Evolutionary conservation across 2,888 invertebrate genomes (phyloP), one percentile per base, ranked within the genome.

Genomic region (Harpalus rufipes): DNA sequence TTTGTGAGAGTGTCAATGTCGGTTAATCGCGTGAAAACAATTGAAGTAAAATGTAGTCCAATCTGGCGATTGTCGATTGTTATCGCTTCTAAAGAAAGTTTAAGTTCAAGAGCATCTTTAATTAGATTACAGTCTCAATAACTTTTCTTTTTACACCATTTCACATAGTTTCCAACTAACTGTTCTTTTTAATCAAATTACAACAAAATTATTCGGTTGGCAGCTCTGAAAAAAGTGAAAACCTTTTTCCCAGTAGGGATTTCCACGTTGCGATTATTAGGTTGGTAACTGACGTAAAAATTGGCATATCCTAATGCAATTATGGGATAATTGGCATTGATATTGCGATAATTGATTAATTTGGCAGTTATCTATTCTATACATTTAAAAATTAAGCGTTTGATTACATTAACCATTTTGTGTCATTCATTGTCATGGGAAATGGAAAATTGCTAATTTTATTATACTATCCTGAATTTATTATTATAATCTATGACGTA

Each of bases 341-440:
- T 68, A 68, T 68, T 68, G 39, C 21, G 32, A 32, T 68, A 68
- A 68, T 68, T 68, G 32, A 68, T 68, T 74, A 44, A 74, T 74
- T 44, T 74, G 72, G 44, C 44, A 74, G 72, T 21, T 44, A 44
- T 18, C 72, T 74, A 74, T 74, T 74, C 44, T 74, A 10, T 74
- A 74, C 72, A 74, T 74, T 74, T 74, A 74, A 74, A 74, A 74
- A 74, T 74, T 74, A 74, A 74, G 44, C 44, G 6, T 68, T 68
- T 68, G 68, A 68, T 68, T 68, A 39, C 68, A 68, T 68, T 68
- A 68, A 68, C 68, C 14, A 74, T 74, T 74, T 74, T 74, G 18
- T 74, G 72, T 74, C 72, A 44, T 16, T 74, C 72, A 74, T 18
- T 44, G 72, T 74, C 72, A 74, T 5, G 7, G 21, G 68, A 39